These are phyloP conservation scores for Hymenochirus boettgeri DNA, from an alignment of 2,113 vertebrate genomes.

Conservation along the genomic window DNA sequence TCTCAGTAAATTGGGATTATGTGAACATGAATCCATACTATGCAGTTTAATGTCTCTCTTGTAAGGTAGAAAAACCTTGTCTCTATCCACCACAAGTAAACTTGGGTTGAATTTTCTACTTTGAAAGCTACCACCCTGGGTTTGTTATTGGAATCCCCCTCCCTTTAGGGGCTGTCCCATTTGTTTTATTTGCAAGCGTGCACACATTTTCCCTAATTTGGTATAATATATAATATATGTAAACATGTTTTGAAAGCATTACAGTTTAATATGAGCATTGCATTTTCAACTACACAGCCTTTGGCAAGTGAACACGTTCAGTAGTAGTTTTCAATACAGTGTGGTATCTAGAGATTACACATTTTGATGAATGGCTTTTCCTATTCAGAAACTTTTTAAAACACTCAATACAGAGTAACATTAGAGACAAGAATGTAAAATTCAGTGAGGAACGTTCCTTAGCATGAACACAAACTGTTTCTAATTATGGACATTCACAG, in stretches of 20 bases:
- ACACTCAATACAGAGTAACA: slow-evolving; percentile 58
- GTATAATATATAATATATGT: too few species aligned
- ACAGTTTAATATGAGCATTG: slow-evolving; percentile 21
- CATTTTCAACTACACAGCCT: slow-evolving; percentile 49
- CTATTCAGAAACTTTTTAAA: slow-evolving; percentile 42
- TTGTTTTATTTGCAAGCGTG: too few species aligned
- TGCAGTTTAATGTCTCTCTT: too few species aligned
- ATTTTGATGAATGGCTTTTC: slow-evolving; percentile 43
- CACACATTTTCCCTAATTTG: too few species aligned
- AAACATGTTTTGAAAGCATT: background rate
- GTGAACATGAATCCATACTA: too few species aligned
- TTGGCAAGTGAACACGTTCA: slow-evolving; percentile 38
- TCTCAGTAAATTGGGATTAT: too few species aligned
- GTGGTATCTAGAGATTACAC: slow-evolving; percentile 47
- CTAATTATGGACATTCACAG: slow-evolving; percentile 52
- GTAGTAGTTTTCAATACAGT: slow-evolving; percentile 42
- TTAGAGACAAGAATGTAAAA: slow-evolving; percentile 48
- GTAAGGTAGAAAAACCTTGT: too few species aligned
- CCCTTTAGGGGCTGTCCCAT: too few species aligned
- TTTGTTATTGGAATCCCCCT: too few species aligned
- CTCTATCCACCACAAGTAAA: too few species aligned
- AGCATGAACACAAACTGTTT: slow-evolving; percentile 45
- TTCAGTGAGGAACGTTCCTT: slow-evolving; percentile 52
- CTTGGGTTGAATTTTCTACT: too few species aligned
- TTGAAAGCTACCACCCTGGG: too few species aligned